Conservation (phyloP, 2,113 vertebrate genomes). For the Gadus macrocephalus region DNA sequence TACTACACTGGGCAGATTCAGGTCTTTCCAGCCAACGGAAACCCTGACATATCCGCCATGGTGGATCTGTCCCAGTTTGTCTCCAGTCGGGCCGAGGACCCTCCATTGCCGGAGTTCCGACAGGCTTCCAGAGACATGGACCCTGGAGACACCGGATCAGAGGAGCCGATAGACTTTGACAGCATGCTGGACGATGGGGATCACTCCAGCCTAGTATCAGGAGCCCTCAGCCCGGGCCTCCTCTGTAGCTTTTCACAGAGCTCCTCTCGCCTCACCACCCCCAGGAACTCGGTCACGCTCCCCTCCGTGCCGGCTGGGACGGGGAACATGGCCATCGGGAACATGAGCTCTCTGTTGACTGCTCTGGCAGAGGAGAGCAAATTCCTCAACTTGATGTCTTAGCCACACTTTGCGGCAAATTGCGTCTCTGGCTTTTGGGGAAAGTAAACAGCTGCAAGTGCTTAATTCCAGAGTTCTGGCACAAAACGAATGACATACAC, state of each 20-base stretch:
- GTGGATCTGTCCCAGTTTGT: background rate
- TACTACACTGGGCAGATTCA: slow-evolving; percentile 87
- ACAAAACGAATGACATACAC: slow-evolving; percentile 5
- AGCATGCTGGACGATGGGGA: slow-evolving; percentile 87
- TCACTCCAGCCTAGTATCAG: slow-evolving; percentile 84
- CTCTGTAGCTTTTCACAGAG: slow-evolving; percentile 83
- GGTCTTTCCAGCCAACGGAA: slow-evolving; percentile 77
- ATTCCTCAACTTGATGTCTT: slow-evolving; percentile 88
- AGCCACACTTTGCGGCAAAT: slow-evolving; percentile 32
- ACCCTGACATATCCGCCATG: slow-evolving; percentile 37
- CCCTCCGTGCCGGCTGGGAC: slow-evolving; percentile 74
- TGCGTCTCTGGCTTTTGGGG: background rate
- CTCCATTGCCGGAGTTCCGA: slow-evolving; percentile 67
- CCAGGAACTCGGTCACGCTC: slow-evolving; percentile 79
- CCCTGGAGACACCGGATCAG: slow-evolving; percentile 59
- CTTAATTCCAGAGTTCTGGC: background rate
- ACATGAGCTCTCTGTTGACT: slow-evolving; percentile 91
- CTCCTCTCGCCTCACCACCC: slow-evolving; percentile 87
- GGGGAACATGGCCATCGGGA: slow-evolving; percentile 91
- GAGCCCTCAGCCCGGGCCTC: slow-evolving; percentile 84
- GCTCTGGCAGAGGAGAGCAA: slow-evolving; percentile 91
- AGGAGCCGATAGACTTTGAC: slow-evolving; percentile 84
- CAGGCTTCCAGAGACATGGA: slow-evolving; percentile 32
- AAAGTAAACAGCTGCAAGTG: background rate
- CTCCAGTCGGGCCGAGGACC: slow-evolving; percentile 47